Evolutionary conservation across 2,888 invertebrate species (phyloP).

Genomic region (Caenorhabditis wallacei): DNA sequence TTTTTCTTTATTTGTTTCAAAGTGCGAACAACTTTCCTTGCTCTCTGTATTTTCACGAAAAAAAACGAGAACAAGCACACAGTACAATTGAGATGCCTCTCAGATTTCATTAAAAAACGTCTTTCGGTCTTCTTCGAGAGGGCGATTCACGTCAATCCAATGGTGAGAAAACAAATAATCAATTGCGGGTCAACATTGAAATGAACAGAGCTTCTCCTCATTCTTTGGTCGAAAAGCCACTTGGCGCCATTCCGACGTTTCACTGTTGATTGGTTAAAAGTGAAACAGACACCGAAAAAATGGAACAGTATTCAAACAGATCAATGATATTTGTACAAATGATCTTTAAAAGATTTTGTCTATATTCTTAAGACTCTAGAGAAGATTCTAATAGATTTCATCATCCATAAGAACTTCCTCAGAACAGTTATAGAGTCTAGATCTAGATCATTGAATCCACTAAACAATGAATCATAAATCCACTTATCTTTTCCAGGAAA

Average conservation of each 20-base stretch:
- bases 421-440: no score
- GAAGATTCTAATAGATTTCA: no score
- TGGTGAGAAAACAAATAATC: slow-evolving; percentile 61
- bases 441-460: neutral
- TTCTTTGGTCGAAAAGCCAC: slow-evolving; percentile 54
- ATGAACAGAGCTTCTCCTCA: slow-evolving; percentile 28
- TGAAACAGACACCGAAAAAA: neutral
- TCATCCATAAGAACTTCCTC: no score
- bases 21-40: slow-evolving; percentile 30
- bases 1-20: slow-evolving; percentile 32
- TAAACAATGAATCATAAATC: slow-evolving; percentile 16
- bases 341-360: no score
- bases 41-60: slow-evolving; percentile 9
- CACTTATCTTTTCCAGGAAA: slow-evolving; percentile 27
- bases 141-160: slow-evolving; percentile 59
- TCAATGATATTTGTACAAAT: neutral
- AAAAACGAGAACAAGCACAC: slow-evolving; percentile 46
- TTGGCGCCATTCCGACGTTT: slow-evolving; percentile 26
- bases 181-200: slow-evolving; percentile 54
- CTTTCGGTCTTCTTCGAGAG: slow-evolving; percentile 46
- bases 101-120: slow-evolving; percentile 56
- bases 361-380: no score
- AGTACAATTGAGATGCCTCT: slow-evolving; percentile 27
- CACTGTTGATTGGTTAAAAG: slow-evolving; percentile 17
- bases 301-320: neutral